Evolutionary conservation across 2,797 vertebrate genomes (phyloP).

Genomic region (Psittacula derbiana): DNA sequence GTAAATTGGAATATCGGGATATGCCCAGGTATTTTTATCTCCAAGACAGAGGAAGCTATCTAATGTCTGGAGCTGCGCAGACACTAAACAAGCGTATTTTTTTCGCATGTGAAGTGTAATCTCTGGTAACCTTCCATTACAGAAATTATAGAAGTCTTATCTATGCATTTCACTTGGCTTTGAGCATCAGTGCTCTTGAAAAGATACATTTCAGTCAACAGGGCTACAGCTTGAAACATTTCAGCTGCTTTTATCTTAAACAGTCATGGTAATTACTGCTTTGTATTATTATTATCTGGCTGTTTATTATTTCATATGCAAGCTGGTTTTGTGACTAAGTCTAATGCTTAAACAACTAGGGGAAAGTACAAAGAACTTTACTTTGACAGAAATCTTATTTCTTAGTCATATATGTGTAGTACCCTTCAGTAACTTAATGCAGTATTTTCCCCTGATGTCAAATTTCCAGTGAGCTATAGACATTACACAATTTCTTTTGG

Average conservation of each 20-base stretch:
- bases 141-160: neutral
- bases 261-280: neutral
- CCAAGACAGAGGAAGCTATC: neutral
- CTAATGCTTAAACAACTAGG: neutral
- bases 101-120: neutral
- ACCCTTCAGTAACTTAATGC: neutral
- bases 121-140: neutral
- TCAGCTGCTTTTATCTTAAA: neutral
- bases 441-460: neutral
- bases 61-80: neutral
- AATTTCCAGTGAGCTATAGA: neutral
- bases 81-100: rapidly evolving
- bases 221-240: neutral
- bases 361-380: neutral
- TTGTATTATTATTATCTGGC: neutral
- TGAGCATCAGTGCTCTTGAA: neutral
- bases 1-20: neutral
- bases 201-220: neutral
- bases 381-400: neutral
- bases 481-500: neutral
- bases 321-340: neutral
- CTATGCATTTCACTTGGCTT: neutral
- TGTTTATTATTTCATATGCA: neutral
- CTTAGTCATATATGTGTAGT: neutral
- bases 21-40: rapidly evolving